These are phyloP conservation scores for Myodes glareolus DNA, from an alignment of 2,113 vertebrate species.

Conservation along the genomic window DNA sequence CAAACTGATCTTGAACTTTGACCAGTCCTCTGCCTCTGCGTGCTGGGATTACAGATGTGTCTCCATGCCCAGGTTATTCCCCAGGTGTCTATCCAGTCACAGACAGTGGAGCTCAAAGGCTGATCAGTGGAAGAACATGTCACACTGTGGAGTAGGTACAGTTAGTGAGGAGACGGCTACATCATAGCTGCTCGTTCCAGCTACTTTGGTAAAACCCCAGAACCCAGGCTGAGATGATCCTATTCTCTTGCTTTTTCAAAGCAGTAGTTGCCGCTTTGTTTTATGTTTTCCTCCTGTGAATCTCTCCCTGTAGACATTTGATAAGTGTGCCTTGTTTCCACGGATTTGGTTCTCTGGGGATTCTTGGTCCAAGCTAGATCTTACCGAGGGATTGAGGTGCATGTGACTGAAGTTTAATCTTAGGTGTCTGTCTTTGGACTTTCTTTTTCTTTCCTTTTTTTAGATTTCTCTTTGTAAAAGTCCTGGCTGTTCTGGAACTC, in stretches of 20 bases:
- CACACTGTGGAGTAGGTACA: neutral
- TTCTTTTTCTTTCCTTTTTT: neutral
- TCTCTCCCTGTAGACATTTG: conserved; percentile 62
- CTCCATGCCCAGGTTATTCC: neutral
- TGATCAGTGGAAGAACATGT: neutral
- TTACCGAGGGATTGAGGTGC: conserved; percentile 20
- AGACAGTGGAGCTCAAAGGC: neutral
- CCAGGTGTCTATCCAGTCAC: neutral
- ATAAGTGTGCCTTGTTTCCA: conserved; percentile 64
- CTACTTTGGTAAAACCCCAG: neutral
- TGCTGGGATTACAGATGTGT: neutral
- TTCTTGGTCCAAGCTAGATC: conserved; percentile 28
- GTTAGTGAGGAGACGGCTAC: neutral
- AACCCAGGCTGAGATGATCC: neutral
- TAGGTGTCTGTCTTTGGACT: conserved; percentile 9
- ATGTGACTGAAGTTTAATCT: conserved; percentile 40
- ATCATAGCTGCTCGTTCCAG: neutral
- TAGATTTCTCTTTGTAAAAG: neutral
- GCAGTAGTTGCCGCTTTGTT: conserved; percentile 42
- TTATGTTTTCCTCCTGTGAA: conserved; percentile 28
- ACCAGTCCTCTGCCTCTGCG: neutral
- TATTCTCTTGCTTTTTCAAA: conserved; percentile 46
- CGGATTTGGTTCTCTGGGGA: conserved; percentile 62
- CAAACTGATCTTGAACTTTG: neutral
- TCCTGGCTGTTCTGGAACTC: neutral